phyloP scores from a whole-genome alignment of 2,113 vertebrate genomes.

The Echinops telfairi region DNA sequence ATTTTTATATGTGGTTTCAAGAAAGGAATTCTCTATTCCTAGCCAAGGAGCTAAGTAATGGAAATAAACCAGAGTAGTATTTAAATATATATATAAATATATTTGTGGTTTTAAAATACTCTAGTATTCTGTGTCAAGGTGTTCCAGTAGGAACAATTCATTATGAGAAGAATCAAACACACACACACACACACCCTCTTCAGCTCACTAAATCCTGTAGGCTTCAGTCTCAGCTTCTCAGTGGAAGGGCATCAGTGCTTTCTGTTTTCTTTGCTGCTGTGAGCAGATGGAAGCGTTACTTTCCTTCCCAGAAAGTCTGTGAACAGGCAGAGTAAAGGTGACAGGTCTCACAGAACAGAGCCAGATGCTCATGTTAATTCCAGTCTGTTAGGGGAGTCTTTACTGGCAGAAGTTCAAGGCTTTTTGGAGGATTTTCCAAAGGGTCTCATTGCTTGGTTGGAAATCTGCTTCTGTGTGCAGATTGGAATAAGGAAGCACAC shows the following conservation, averaged over 20 bases:
- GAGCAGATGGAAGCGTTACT: constrained; percentile 66
- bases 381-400: constrained; percentile 58
- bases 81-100: too few species aligned
- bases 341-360: constrained; percentile 66
- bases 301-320: constrained; percentile 76
- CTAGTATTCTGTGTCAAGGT: neutral
- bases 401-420: constrained; percentile 72
- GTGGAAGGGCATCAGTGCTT: neutral
- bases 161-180: neutral
- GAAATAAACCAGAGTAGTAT: neutral
- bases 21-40: neutral
- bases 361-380: constrained; percentile 79
- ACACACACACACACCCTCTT: too few species aligned
- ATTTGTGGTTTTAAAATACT: neutral
- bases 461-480: constrained; percentile 49
- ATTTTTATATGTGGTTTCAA: neutral
- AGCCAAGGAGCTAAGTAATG: neutral
- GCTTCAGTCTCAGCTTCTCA: constrained; percentile 39
- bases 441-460: neutral
- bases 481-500: neutral
- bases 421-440: constrained; percentile 66
- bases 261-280: constrained; percentile 50
- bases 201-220: neutral
- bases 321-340: constrained; percentile 76
- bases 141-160: neutral